Evolutionary conservation across 2,888 invertebrate genomes (phyloP).

Genomic region (Julus scanicus): DNA sequence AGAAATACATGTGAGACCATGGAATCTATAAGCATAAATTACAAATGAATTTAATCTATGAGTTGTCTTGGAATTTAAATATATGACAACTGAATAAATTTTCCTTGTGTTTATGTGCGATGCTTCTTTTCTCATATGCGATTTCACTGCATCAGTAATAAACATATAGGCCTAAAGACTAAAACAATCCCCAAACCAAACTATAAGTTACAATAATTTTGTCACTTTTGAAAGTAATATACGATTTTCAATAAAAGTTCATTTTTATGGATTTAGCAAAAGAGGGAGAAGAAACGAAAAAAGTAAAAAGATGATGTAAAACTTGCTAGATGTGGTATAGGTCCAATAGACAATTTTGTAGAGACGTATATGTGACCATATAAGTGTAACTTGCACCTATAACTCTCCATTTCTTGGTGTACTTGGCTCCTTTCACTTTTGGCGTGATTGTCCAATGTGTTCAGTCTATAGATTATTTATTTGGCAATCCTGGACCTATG

Average conservation of each 20-base stretch:
- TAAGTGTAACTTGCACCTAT: conserved; percentile 13
- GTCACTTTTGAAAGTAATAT: conserved; percentile 29
- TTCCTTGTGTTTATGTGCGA: not conserved
- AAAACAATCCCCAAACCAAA: not conserved
- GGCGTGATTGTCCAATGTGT: conserved; percentile 12
- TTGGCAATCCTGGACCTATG: not conserved
- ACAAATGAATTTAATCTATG: not conserved
- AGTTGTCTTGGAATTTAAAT: not conserved
- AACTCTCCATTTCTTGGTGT: conserved; percentile 7
- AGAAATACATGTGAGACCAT: not conserved
- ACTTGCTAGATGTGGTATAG: not conserved
- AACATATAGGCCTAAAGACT: not conserved
- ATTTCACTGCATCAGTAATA: not conserved
- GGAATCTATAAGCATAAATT: not conserved
- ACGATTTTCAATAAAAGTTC: conserved; percentile 39
- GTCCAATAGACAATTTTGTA: conserved; percentile 28
- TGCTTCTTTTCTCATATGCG: not conserved
- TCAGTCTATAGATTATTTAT: conserved; percentile 2
- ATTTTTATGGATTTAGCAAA: not conserved
- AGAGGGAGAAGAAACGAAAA: not conserved
- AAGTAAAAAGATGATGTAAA: conserved; percentile 3
- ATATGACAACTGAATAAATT: not conserved
- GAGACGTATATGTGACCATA: not conserved
- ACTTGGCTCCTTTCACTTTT: conserved; percentile 6
- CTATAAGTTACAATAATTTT: conserved; percentile 17